Evolutionary conservation across 2,888 invertebrate genomes (phyloP).

Genomic region (Stictocephala bisonia): DNA sequence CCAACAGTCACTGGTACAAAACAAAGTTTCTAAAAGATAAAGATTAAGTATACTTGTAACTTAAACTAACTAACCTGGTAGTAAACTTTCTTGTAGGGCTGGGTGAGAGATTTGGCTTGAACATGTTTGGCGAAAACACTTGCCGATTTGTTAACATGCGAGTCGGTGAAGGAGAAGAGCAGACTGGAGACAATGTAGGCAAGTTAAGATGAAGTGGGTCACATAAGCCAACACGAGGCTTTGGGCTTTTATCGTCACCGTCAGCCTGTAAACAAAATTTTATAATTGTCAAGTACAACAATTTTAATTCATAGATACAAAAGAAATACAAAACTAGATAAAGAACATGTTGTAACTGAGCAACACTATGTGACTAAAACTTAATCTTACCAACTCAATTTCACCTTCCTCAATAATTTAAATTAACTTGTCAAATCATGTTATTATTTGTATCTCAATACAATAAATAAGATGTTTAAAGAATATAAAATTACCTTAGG

Average conservation of each 20-base stretch:
- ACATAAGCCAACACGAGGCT: constrained; percentile 56
- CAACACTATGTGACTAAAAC: too few species aligned
- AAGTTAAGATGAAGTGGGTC: constrained; percentile 65
- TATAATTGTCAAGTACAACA: too few species aligned
- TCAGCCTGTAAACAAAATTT: too few species aligned
- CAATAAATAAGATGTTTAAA: too few species aligned
- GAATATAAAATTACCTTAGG: too few species aligned
- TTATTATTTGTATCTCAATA: background rate
- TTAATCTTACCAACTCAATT: too few species aligned
- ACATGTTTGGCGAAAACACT: constrained; percentile 64
- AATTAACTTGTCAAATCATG: too few species aligned
- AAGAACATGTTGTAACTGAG: too few species aligned
- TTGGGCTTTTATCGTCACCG: constrained; percentile 20
- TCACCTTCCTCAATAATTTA: too few species aligned
- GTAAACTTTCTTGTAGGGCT: constrained; percentile 81
- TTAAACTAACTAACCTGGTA: constrained; percentile 55
- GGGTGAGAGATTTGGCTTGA: constrained; percentile 75
- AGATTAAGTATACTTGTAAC: constrained; percentile 8
- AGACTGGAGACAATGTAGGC: constrained; percentile 66
- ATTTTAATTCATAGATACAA: too few species aligned
- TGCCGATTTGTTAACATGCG: constrained; percentile 66
- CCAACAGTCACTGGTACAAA: too few species aligned
- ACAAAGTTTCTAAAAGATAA: background rate
- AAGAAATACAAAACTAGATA: too few species aligned
- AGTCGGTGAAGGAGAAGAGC: constrained; percentile 74